Conservation (phyloP, 2,888 invertebrate species). For the Minunthozetes semirufus region DNA sequence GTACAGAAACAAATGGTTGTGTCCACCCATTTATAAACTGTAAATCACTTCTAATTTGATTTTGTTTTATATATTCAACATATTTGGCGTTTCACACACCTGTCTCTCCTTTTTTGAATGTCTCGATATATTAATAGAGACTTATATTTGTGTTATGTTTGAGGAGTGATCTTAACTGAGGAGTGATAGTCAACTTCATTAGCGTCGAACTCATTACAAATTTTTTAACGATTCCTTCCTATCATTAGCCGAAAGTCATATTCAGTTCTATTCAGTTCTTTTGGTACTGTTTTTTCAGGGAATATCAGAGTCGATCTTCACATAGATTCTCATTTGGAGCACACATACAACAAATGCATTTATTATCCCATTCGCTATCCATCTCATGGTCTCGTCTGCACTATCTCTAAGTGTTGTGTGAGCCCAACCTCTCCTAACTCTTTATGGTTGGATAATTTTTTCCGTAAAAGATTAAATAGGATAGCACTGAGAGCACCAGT, state of each 20-base stretch:
- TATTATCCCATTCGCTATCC: neutral
- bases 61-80: neutral
- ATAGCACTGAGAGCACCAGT: no score
- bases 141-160: no score
- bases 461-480: neutral
- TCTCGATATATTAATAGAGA: no score
- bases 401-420: no score
- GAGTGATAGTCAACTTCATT: neutral
- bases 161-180: no score
- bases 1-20: neutral
- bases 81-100: neutral
- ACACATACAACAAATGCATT: neutral
- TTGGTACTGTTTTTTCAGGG: neutral
- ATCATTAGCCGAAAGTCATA: neutral
- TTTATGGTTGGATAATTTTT: neutral
- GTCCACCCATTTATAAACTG: conserved; percentile 1
- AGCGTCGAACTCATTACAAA: neutral
- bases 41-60: conserved; percentile 19
- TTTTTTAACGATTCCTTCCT: neutral
- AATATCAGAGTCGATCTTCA: neutral
- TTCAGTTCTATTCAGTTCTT: neutral
- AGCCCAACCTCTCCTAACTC: neutral
- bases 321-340: neutral
- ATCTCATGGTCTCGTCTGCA: no score
- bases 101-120: no score